Evolutionary conservation across 2,797 vertebrate genomes (phyloP).

Genomic region (Xenentodon cancila): DNA sequence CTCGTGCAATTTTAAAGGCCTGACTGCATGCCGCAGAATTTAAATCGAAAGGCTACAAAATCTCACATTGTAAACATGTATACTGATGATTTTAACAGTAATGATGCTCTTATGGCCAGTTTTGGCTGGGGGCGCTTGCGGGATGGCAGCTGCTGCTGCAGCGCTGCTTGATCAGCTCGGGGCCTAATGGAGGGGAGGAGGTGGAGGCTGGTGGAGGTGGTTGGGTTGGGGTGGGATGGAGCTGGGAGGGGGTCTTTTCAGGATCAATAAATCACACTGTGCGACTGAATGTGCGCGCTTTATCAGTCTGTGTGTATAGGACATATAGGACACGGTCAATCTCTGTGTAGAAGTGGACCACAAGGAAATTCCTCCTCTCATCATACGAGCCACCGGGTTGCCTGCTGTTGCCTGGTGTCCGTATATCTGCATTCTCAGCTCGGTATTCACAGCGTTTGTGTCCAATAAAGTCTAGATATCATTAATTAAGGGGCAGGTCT

Average conservation of each 20-base stretch:
- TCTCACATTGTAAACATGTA: background rate
- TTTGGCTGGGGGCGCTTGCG: slow-evolving; percentile 20
- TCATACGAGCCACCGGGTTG: slow-evolving; percentile 4
- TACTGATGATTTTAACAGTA: background rate
- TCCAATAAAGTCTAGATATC: slow-evolving; percentile 48
- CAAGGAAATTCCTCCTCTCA: slow-evolving; percentile 1
- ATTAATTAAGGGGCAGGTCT: slow-evolving; percentile 7
- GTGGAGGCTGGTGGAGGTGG: background rate
- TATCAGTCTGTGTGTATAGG: slow-evolving; percentile 6
- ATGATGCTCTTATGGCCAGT: slow-evolving; percentile 12
- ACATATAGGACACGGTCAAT: slow-evolving; percentile 21
- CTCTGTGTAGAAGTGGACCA: slow-evolving; percentile 13
- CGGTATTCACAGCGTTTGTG: slow-evolving; percentile 58
- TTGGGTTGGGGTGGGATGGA: slow-evolving; percentile 2
- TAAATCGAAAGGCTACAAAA: slow-evolving; percentile 3
- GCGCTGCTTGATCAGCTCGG: slow-evolving; percentile 53
- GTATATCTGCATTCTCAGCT: slow-evolving; percentile 46
- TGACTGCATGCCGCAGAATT: slow-evolving; percentile 52
- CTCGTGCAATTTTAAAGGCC: slow-evolving; percentile 56
- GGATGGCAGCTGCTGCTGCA: slow-evolving; percentile 70
- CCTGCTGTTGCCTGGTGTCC: slow-evolving; percentile 1
- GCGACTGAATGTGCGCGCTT: slow-evolving; percentile 7
- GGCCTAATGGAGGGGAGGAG: slow-evolving; percentile 3
- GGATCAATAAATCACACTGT: slow-evolving; percentile 50
- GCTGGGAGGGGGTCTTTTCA: slow-evolving; percentile 5